Conservation (phyloP, 2,113 vertebrate species). For the Leucopsar rothschildi region DNA sequence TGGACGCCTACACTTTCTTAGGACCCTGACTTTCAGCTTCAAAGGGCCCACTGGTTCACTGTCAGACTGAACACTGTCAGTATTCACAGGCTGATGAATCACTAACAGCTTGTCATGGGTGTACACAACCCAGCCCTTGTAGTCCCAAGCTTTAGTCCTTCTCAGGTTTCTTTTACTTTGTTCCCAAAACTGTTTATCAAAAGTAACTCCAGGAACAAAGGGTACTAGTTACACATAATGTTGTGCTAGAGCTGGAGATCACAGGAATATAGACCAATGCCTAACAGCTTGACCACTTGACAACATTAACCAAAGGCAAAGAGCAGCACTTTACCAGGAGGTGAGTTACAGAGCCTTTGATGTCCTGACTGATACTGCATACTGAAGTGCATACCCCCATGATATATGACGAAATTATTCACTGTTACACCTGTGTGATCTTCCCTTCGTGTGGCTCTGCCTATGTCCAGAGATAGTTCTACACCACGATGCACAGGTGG, state of each 20-base stretch:
- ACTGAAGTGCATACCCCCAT: neutral
- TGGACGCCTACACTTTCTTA: neutral
- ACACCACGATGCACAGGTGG: rapidly evolving
- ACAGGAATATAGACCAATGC: neutral
- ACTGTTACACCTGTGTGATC: neutral
- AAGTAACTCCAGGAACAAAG: neutral
- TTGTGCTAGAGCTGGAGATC: neutral
- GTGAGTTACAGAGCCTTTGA: neutral
- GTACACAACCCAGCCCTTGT: rapidly evolving
- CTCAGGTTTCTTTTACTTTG: neutral
- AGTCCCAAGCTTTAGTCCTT: neutral
- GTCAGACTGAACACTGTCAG: neutral
- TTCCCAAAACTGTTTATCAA: neutral
- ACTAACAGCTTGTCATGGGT: rapidly evolving
- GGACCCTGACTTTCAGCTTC: neutral
- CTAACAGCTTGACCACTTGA: neutral
- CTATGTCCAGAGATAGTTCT: neutral
- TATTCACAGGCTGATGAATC: neutral
- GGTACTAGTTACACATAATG: neutral
- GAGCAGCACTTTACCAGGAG: neutral
- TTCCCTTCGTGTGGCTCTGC: neutral
- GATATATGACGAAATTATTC: neutral
- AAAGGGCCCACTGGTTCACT: neutral
- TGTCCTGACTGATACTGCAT: neutral
- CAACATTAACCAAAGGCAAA: neutral